These are phyloP conservation scores for Elaphurus davidianus DNA, from an alignment of 2,113 vertebrate species.

Conservation along the genomic window DNA sequence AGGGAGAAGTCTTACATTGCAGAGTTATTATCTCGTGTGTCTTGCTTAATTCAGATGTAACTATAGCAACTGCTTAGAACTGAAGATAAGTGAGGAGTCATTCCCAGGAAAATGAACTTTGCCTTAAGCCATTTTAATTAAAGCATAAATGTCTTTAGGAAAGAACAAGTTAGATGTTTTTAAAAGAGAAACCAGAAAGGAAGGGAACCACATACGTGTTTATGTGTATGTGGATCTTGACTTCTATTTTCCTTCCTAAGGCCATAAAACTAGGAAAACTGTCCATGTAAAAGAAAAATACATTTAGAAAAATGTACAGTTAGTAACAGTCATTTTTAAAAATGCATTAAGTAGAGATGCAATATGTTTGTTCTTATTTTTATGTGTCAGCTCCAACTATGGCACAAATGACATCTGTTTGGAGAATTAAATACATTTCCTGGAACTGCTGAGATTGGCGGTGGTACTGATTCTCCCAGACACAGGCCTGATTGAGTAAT, in stretches of 20 bases:
- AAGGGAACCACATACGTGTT: no score
- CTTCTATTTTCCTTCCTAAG: not conserved
- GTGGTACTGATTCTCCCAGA: accelerated
- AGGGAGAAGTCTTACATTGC: not conserved
- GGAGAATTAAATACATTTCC: not conserved
- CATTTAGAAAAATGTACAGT: not conserved
- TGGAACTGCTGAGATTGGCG: accelerated
- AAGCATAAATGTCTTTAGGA: not conserved
- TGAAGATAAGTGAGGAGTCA: not conserved
- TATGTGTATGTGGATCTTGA: not conserved
- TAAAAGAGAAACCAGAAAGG: not conserved
- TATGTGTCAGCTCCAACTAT: accelerated
- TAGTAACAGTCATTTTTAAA: not conserved
- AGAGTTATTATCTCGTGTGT: not conserved
- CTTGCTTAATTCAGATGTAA: not conserved
- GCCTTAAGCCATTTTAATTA: not conserved
- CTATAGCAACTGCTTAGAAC: not conserved
- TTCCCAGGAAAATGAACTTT: not conserved
- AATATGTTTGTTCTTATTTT: not conserved
- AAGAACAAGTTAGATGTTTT: not conserved
- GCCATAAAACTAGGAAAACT: not conserved
- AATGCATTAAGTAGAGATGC: not conserved
- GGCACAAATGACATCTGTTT: accelerated
- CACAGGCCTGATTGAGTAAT: accelerated
- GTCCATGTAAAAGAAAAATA: not conserved